Evolutionary conservation across 2,113 vertebrate species (phyloP), one percentile per base, ranked within the genome.

Genomic region (Coptodon rendalli): DNA sequence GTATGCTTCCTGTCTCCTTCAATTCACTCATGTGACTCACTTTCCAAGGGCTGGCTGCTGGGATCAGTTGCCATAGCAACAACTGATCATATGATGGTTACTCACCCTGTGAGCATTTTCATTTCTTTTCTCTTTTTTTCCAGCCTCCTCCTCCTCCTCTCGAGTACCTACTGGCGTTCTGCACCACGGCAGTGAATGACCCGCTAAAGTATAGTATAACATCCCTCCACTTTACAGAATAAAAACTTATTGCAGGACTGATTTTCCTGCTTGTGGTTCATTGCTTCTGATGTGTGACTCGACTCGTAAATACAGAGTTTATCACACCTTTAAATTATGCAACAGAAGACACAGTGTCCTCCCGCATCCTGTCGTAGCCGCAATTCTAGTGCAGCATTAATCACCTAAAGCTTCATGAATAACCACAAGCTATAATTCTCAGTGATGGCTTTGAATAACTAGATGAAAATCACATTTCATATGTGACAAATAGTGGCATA

Each of bases 61-160:
- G 96, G 97, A 97, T 96, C 94, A 94, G 96, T 97, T 97, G 91
- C 95, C 93, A 96, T 96, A 94, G 95, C 92, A 96, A 97, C 96
- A 85, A 40, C 59, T 2, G 93, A 96, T 97, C 97, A 97, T 95
- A 96, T 97, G 97, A 97, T 92, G 94, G 93, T 94, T 95, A 86
- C 89, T 95, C 93, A 94, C 84, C 71, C 91, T 86, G 83, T 89
- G 83, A 91, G 89, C 52, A 29, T 92, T 89, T 88, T 86, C 68
- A 43, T 54, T 36, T 84, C 38, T 52, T 81, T 50, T 89, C n/a
- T 71, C n/a, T 66, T 66, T 54, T 53, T 50, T 24, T 6, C 11
- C 14, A 3, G 22, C 11, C 56, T 38, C 27, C 40, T 17, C 29
- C 40, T 29, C 29, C n/a, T 34, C 40, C 66, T 59, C 82, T 68